These are phyloP conservation scores for Caranx ignobilis DNA, from an alignment of 2,113 vertebrate genomes.

Conservation along the genomic window DNA sequence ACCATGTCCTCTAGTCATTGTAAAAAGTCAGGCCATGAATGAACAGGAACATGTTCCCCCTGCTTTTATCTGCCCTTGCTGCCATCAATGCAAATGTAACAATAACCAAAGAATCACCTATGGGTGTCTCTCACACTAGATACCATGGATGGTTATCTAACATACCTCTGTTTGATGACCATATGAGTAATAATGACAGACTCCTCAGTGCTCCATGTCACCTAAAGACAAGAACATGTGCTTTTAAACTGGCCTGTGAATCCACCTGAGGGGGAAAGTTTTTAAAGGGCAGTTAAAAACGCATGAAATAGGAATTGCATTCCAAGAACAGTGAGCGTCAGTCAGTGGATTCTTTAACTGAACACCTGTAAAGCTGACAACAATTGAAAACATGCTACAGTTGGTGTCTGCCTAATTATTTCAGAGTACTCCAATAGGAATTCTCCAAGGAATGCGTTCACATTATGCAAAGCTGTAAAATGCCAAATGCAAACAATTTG, in stretches of 20 bases:
- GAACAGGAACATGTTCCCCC: neutral
- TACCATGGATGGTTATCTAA: constrained; percentile 40
- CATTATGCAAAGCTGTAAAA: neutral
- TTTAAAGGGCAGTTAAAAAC: neutral
- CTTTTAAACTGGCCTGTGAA: neutral
- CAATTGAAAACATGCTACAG: neutral
- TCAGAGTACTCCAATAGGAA: neutral
- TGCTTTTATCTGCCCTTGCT: neutral
- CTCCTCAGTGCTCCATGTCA: neutral
- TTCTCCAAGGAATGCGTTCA: neutral
- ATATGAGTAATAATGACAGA: constrained; percentile 18
- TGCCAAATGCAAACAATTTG: neutral
- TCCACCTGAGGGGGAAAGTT: neutral
- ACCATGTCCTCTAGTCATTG: constrained; percentile 32
- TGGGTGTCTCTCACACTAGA: constrained; percentile 1
- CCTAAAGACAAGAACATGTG: constrained; percentile 15
- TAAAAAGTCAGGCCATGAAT: neutral
- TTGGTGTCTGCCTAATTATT: neutral
- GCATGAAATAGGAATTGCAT: neutral
- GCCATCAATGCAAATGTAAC: neutral
- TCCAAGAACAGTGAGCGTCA: neutral
- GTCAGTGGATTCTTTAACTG: constrained; percentile 16
- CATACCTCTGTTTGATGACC: neutral
- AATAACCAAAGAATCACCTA: neutral
- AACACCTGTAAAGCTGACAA: constrained; percentile 5